Evolutionary conservation across 2,888 invertebrate genomes (phyloP).

Genomic region (Diadegma fenestrale): DNA sequence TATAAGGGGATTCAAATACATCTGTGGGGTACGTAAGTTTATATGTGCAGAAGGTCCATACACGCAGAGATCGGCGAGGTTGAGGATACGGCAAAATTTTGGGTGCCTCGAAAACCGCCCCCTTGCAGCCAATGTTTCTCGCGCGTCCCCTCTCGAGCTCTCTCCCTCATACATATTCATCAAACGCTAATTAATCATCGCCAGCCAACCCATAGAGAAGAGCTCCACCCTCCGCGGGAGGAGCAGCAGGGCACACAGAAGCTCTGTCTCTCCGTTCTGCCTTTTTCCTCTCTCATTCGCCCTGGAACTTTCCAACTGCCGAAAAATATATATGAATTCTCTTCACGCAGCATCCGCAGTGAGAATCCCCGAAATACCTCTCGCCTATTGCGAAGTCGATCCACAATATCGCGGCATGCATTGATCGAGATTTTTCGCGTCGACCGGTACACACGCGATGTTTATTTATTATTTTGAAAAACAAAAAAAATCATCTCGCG

Average conservation of each 20-base stretch:
- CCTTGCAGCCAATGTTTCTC: constrained; percentile 46
- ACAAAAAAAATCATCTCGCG: background rate
- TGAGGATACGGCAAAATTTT: constrained; percentile 58
- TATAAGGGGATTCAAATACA: constrained; percentile 13
- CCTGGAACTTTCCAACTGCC: constrained; percentile 46
- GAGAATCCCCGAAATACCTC: constrained; percentile 44
- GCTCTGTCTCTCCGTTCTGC: constrained; percentile 19
- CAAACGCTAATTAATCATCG: constrained; percentile 85
- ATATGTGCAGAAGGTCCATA: background rate
- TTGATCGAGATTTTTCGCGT: constrained; percentile 19
- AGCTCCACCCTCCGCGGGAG: constrained; percentile 51
- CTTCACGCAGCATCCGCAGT: constrained; percentile 33
- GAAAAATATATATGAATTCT: constrained; percentile 60
- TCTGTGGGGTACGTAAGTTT: constrained; percentile 14
- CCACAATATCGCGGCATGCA: constrained; percentile 27
- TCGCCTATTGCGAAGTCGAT: constrained; percentile 65
- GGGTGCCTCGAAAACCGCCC: constrained; percentile 46
- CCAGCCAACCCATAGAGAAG: constrained; percentile 77
- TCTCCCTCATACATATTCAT: constrained; percentile 84
- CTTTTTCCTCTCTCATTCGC: constrained; percentile 9
- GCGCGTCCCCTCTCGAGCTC: constrained; percentile 65
- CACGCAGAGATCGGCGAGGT: constrained; percentile 6
- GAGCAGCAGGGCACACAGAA: constrained; percentile 40
- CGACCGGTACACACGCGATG: background rate
- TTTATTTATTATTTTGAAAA: background rate